phyloP scores from a whole-genome alignment of 2,888 invertebrate species.

The Phaonia tiefii region DNA sequence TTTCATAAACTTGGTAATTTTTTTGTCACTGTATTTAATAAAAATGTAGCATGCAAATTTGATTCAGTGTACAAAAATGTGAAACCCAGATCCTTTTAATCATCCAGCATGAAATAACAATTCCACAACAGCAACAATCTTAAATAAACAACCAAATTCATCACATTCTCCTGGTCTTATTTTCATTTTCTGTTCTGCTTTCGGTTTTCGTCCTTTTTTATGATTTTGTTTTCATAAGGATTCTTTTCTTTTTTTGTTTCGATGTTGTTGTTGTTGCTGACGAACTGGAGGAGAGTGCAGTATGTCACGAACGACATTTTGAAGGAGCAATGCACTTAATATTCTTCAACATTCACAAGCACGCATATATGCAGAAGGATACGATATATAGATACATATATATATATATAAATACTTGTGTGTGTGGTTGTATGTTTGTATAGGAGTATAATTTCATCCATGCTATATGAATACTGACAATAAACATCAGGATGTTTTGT shows the following conservation, averaged over 20 bases:
- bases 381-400: too few species aligned
- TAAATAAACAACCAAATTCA: conserved; percentile 13
- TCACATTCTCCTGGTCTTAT: conserved; percentile 1
- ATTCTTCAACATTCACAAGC: conserved; percentile 1
- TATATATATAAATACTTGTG: too few species aligned
- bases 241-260: too few species aligned
- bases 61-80: neutral
- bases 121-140: conserved; percentile 23
- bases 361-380: conserved; percentile 4
- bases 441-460: conserved; percentile 15
- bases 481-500: conserved; percentile 33
- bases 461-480: conserved; percentile 37
- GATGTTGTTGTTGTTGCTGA: conserved; percentile 10
- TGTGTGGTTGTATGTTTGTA: conserved; percentile 3
- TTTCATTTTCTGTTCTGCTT: conserved; percentile 5
- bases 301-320: conserved; percentile 76
- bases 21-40: too few species aligned
- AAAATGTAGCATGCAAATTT: neutral
- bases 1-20: too few species aligned
- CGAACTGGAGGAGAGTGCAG: conserved; percentile 68
- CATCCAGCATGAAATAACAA: conserved; percentile 1
- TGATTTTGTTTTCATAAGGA: conserved; percentile 30
- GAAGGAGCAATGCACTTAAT: conserved; percentile 71
- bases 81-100: neutral
- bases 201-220: neutral